phyloP scores from a whole-genome alignment of 2,797 vertebrate genomes.

The Chanos chanos region DNA sequence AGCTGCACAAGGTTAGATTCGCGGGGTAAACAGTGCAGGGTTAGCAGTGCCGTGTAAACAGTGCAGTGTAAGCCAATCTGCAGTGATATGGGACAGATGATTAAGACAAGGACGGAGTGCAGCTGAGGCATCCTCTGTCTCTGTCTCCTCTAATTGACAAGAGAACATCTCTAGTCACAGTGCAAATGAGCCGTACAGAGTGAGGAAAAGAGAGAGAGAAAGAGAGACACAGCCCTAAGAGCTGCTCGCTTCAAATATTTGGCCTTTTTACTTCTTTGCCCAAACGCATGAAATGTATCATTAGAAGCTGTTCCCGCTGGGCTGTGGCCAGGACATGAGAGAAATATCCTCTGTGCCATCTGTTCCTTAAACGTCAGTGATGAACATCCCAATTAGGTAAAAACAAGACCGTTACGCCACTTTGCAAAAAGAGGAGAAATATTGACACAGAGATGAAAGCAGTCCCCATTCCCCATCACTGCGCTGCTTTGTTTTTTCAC shows the following conservation, averaged over 20 bases:
- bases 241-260: conserved; percentile 25
- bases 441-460: too few species aligned
- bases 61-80: not conserved
- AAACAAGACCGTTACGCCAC: conserved; percentile 17
- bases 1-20: too few species aligned
- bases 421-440: conserved; percentile 4
- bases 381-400: conserved; percentile 35
- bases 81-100: not conserved
- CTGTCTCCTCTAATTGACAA: conserved; percentile 8
- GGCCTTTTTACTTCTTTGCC: conserved; percentile 20
- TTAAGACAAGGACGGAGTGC: not conserved
- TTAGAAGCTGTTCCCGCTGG: conserved; percentile 27
- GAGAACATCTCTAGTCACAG: not conserved
- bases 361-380: conserved; percentile 35
- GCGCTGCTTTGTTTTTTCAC: too few species aligned
- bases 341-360: conserved; percentile 25
- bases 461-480: too few species aligned
- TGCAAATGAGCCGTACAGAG: conserved; percentile 1
- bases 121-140: not conserved
- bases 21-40: too few species aligned
- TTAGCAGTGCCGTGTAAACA: too few species aligned
- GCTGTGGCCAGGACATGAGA: conserved; percentile 25
- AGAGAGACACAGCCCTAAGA: not conserved
- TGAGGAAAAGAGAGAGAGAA: too few species aligned
- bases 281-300: conserved; percentile 16